phyloP scores from a whole-genome alignment of 2,797 vertebrate species.

The Pseudomugil tenellus region DNA sequence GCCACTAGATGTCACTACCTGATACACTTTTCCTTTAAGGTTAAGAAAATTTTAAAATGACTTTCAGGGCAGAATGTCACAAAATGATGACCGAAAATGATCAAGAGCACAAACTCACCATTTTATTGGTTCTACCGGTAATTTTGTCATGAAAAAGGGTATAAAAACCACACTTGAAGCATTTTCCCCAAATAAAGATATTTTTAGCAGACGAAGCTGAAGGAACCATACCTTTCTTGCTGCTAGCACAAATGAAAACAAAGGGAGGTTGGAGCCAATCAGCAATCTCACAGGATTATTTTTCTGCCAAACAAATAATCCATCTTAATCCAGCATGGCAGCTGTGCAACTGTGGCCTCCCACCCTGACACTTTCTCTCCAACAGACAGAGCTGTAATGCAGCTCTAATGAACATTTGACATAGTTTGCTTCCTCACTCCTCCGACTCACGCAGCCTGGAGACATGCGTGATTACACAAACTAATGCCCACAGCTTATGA shows the following conservation, averaged over 20 bases:
- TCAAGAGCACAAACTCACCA: too few relatives aligned
- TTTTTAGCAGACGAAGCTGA: slow-evolving; percentile 6
- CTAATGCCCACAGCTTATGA: slow-evolving; percentile 58
- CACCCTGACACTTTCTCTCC: slow-evolving; percentile 51
- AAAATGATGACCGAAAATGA: too few relatives aligned
- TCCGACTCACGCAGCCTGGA: slow-evolving; percentile 47
- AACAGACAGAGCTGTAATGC: slow-evolving; percentile 51
- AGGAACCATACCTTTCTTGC: slow-evolving; percentile 6
- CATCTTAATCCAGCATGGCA: slow-evolving; percentile 65
- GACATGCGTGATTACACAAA: slow-evolving; percentile 57
- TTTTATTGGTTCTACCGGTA: too few relatives aligned
- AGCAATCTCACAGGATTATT: slow-evolving; percentile 41
- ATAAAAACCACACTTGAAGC: too few relatives aligned
- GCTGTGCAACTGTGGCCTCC: slow-evolving; percentile 56
- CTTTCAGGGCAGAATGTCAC: too few relatives aligned
- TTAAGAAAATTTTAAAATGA: too few relatives aligned
- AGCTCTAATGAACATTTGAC: slow-evolving; percentile 63
- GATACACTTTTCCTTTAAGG: too few relatives aligned
- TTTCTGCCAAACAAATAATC: slow-evolving; percentile 65
- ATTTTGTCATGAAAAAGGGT: too few relatives aligned
- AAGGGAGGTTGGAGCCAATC: slow-evolving; percentile 35
- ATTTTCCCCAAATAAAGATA: not conserved
- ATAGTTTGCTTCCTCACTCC: slow-evolving; percentile 45
- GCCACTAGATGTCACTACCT: too few relatives aligned
- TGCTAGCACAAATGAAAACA: slow-evolving; percentile 3